Evolutionary conservation across 2,797 vertebrate genomes (phyloP).

Genomic region (Chanos chanos): DNA sequence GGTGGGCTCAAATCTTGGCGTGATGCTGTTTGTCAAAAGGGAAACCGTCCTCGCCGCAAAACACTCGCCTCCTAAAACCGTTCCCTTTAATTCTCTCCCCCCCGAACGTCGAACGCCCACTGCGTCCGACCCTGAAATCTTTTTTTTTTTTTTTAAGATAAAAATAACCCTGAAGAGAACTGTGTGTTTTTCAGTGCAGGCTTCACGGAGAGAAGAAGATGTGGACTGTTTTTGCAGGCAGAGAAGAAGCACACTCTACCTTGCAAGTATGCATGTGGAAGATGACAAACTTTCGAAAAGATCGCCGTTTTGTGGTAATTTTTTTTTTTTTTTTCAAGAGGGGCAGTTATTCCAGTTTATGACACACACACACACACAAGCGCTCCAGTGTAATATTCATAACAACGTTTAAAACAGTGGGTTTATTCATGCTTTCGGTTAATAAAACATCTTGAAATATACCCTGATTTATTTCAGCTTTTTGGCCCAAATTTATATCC

Average conservation of each 20-base stretch:
- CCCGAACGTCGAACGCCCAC: background rate
- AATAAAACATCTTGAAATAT: slow-evolving; percentile 9
- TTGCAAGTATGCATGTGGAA: no score
- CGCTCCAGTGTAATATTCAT: slow-evolving; percentile 24
- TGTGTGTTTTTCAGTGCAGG: slow-evolving; percentile 17
- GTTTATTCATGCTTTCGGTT: slow-evolving; percentile 34
- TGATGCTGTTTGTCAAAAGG: no score
- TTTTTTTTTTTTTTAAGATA: slow-evolving; percentile 36
- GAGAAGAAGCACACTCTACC: no score
- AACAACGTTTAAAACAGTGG: slow-evolving; percentile 26
- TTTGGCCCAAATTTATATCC: slow-evolving; percentile 34
- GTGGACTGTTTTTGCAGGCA: slow-evolving; percentile 7
- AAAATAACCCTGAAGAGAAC: slow-evolving; percentile 34
- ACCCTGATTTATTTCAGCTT: slow-evolving; percentile 31
- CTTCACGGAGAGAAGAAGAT: background rate
- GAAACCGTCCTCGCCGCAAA: slow-evolving; percentile 4
- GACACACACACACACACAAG: no score
- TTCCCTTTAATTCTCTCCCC: slow-evolving; percentile 29
- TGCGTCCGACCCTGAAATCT: background rate
- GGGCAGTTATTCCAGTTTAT: no score
- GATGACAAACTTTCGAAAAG: no score
- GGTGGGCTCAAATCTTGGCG: slow-evolving; percentile 8
- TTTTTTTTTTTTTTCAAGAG: no score
- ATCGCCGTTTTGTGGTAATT: no score
- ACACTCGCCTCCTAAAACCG: slow-evolving; percentile 5